Base-by-base conservation (phyloP, 2,797 vertebrate genomes). In the Macropodus opercularis region DNA sequence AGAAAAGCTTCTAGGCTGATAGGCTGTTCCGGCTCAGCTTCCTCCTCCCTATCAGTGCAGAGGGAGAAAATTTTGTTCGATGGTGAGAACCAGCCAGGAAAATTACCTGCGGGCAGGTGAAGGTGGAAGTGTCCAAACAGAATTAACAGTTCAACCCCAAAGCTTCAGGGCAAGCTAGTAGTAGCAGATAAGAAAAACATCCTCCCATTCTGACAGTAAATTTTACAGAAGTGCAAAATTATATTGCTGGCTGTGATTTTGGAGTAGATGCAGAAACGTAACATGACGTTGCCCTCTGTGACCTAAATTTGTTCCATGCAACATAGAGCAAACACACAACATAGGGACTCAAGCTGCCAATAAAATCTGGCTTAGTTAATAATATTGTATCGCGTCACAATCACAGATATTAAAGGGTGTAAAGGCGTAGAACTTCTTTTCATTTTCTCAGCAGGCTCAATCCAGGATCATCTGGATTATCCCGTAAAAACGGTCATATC, bases 91-190 rank as follows among this genome's bases (percentile, higher is more conserved):
- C 55, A 29, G 51, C 44, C 8, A 1, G 57, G 58, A 67, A 80
- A 83, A 79, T 81, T 12, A 67, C 75, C 63, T 75, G 9, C 14
- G 65, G 61, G 60, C 82, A 76, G 63, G 69, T 79, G 68, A 72
- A 36, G 65, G 54, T n/a, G 41, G 29, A 75, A 62, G 56, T 64
- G 70, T 73, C 48, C 43, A 32, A 68, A 63, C 52, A 64, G 55
- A 79, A 77, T 75, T 44, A 54, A 75, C 66, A n/a, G 76, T 29
- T 69, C 21, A 36, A 69, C 17, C 56, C 43, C 15, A 17, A 52
- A 70, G 69, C 59, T 56, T 42, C 19, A 44, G 50, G 43, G 40
- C 0, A 3, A 54, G 64, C 72, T 71, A 38, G 69, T 15, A 38
- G 69, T 15, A 29, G 51, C 61, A 68, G 59, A 61, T 27, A 29